phyloP scores from a whole-genome alignment of 2,113 vertebrate genomes.

The Sinocyclocheilus grahami region DNA sequence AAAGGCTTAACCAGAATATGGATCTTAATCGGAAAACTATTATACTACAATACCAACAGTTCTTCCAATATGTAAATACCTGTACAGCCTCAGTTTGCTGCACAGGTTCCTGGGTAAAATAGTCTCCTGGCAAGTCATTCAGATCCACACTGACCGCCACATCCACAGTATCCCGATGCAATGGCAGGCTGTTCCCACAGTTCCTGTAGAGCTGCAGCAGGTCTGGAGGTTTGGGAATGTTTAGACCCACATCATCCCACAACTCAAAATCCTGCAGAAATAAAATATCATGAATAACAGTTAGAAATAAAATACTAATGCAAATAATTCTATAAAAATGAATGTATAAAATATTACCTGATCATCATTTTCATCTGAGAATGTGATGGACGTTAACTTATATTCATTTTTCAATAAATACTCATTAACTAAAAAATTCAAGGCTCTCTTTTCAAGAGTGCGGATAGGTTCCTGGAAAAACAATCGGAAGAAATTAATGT shows the following conservation, averaged over 20 bases:
- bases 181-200: conserved; percentile 81
- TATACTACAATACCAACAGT: too few relatives aligned
- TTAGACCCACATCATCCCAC: conserved; percentile 98
- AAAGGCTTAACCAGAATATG: neutral
- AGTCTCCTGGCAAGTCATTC: conserved; percentile 80
- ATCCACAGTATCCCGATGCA: conserved; percentile 80
- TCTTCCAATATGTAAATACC: conserved; percentile 51
- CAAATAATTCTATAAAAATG: too few relatives aligned
- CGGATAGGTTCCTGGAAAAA: conserved; percentile 89
- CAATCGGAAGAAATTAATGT: conserved; percentile 32
- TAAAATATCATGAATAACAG: neutral
- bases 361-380: conserved; percentile 99
- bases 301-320: neutral
- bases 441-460: conserved; percentile 98
- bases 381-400: conserved; percentile 98
- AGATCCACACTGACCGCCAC: conserved; percentile 85
- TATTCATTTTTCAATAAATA: conserved; percentile 98
- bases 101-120: conserved; percentile 59
- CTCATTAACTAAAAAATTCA: conserved; percentile 99
- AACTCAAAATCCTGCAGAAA: conserved; percentile 93
- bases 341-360: conserved; percentile 81
- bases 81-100: conserved; percentile 67
- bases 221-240: conserved; percentile 96
- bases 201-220: conserved; percentile 93
- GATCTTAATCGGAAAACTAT: neutral